A percentile compares a stretch with the other conserved stretches of the same genome.
These are phyloP conservation scores for Celastrina argiolus DNA, from an alignment of 2,888 invertebrate species.

Conservation along the genomic window DNA sequence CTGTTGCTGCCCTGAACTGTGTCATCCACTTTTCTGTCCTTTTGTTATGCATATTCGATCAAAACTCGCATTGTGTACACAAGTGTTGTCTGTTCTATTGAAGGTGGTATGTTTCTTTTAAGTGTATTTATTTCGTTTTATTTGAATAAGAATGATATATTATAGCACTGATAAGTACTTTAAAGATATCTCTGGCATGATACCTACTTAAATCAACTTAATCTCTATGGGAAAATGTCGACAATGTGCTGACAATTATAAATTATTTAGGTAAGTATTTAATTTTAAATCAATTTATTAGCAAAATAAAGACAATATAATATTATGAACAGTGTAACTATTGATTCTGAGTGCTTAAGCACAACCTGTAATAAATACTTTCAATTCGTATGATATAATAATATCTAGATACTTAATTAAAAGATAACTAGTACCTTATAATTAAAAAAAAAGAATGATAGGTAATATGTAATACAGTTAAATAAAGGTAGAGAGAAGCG, in stretches of 20 bases:
- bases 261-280: too few species aligned
- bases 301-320: conserved; percentile 39
- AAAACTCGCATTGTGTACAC: conserved; percentile 69
- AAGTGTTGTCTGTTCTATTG: conserved; percentile 61
- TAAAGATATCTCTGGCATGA: neutral
- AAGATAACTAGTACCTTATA: neutral
- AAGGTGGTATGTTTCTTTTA: conserved; percentile 36
- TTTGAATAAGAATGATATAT: conserved; percentile 24
- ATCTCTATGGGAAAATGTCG: neutral
- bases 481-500: neutral
- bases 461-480: neutral
- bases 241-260: neutral
- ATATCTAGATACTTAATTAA: neutral
- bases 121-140: conserved; percentile 27
- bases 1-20: conserved; percentile 58
- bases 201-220: conserved; percentile 18
- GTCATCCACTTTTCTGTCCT: conserved; percentile 57
- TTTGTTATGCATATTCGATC: conserved; percentile 76
- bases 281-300: conserved; percentile 31
- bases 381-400: neutral
- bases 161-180: neutral
- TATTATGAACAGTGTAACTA: conserved; percentile 23
- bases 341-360: conserved; percentile 46
- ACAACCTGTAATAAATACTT: conserved; percentile 39
- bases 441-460: neutral